Base-by-base conservation (phyloP, 2,797 vertebrate genomes). In the Myoxocephalus aenaeus region DNA sequence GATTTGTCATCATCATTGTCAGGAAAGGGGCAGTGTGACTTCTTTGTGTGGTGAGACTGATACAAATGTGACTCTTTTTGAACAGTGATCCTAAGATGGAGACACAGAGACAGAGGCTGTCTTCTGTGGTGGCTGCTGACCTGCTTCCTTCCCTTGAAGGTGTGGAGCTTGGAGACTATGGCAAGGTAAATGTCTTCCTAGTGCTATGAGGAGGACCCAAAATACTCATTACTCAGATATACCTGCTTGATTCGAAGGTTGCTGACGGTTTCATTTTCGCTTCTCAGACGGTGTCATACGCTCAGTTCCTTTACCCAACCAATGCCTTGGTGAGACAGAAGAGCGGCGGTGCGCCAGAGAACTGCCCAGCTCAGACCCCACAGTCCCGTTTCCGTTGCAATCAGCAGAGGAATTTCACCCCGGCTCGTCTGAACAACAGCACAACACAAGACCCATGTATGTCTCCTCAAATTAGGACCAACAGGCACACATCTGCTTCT, bases 271-370 rank as follows among this genome's bases (percentile, higher is more conserved):
- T 64, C 1, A 0, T 56, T 76, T 32, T 56, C 40, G 14, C 72
- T 72, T 83, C 82, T 77, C 87, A 99, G 98, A 97, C 97, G 0
- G 97, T 99, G 79, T 99, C 98, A 10, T 99, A 99, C 34, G 97
- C 98, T 73, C 95, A 95, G 92, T 98, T 99, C 87, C 91, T 99
- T 51, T 98, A 96, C 58, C 97, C 98, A 0, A 99, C 98, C 86
- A 98, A 99, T 0, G 98, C 98, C 32, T 90, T 99, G 61, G 96
- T 97, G 66, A 92, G 95, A 69, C 95, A 93, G 91, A 98, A 97
- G 94, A 96, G 95, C 87, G 92, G 92, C 13, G 57, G 70, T 0
- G 75, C 90, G 0, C 66, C 90, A 12, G 91, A 97, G 3, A 82
- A 82, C 89, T 91, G 91, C 92, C 36, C 95, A 0, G 86, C 67